These are phyloP conservation scores for Apis laboriosa DNA, from an alignment of 1,140 invertebrate species.

Conservation along the genomic window DNA sequence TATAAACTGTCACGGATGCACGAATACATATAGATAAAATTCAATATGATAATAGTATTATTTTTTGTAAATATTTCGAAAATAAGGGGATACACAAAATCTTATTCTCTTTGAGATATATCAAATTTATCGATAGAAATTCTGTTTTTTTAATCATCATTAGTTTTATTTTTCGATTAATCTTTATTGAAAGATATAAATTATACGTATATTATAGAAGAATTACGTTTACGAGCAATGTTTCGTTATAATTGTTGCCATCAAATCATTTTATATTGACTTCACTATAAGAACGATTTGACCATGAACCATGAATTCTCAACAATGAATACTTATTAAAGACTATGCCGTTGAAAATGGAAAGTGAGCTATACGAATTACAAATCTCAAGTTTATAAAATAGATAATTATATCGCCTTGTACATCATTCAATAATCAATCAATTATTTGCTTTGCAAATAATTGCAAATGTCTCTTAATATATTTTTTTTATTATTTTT, in stretches of 20 bases:
- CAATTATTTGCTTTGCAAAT: background rate
- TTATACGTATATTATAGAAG: too few species aligned
- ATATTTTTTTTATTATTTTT: background rate
- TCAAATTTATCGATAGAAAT: too few species aligned
- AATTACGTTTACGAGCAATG: background rate
- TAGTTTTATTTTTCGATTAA: too few species aligned
- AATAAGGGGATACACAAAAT: too few species aligned
- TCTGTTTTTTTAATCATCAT: too few species aligned
- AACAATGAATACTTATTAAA: conserved; percentile 58
- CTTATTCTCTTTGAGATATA: too few species aligned
- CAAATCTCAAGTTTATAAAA: background rate
- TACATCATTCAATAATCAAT: background rate
- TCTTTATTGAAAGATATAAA: background rate
- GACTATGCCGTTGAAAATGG: background rate
- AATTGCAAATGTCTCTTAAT: too few species aligned
- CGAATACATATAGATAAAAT: too few species aligned
- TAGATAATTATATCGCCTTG: background rate
- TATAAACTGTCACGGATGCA: too few species aligned
- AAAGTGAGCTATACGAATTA: background rate
- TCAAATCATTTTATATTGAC: background rate
- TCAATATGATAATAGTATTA: too few species aligned
- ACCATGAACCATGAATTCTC: conserved; percentile 68
- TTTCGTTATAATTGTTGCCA: background rate
- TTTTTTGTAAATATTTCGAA: too few species aligned
- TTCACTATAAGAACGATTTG: conserved; percentile 43